These are phyloP conservation scores for Stylophora pistillata DNA, from an alignment of 64 coral and sea anemone genomes.

Conservation along the genomic window DNA sequence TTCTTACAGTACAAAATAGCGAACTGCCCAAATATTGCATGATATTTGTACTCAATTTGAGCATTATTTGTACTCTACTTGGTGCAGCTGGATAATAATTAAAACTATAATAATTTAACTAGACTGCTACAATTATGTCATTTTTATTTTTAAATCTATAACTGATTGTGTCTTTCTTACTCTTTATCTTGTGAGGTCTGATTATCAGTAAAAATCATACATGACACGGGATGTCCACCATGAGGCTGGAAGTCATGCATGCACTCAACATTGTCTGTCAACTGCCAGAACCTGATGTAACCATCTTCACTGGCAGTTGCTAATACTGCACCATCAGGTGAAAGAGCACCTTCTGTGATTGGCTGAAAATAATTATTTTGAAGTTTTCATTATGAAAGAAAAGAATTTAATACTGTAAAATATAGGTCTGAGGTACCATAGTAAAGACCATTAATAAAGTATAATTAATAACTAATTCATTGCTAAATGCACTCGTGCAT, in stretches of 20 bases:
- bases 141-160: too few relatives aligned
- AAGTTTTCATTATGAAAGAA: not conserved
- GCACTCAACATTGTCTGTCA: constrained; percentile 70
- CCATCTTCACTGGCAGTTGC: constrained; percentile 98
- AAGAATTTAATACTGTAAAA: too few relatives aligned
- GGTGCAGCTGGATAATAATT: too few relatives aligned
- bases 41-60: too few relatives aligned
- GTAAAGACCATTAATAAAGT: too few relatives aligned
- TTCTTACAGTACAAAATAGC: too few relatives aligned
- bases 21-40: too few relatives aligned
- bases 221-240: constrained; percentile 70
- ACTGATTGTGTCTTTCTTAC: constrained; percentile 46
- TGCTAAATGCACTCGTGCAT: too few relatives aligned
- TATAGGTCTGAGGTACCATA: not conserved
- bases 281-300: constrained; percentile 90
- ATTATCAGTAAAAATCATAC: constrained; percentile 92
- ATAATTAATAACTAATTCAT: too few relatives aligned
- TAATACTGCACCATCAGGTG: constrained; percentile 86
- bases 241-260: constrained; percentile 90
- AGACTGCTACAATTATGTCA: too few relatives aligned
- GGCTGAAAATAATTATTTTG: constrained; percentile 52
- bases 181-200: constrained; percentile 85
- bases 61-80: too few relatives aligned
- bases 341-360: constrained; percentile 88
- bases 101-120: too few relatives aligned